Evolutionary conservation across 2,888 invertebrate species (phyloP).

Genomic region (Oscheius sp.): DNA sequence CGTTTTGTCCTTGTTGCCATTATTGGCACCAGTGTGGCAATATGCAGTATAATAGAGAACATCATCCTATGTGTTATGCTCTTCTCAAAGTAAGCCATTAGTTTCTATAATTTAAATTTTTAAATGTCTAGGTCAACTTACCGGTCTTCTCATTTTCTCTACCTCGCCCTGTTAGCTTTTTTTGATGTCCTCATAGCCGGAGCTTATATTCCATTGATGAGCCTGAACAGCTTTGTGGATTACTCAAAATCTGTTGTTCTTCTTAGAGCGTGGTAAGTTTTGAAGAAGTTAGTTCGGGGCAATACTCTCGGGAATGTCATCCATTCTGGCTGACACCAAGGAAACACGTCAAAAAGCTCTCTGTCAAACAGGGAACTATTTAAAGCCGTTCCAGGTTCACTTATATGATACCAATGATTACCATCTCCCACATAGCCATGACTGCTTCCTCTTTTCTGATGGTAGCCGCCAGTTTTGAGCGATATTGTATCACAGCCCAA

Average conservation of each 20-base stretch:
- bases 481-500: conserved; percentile 61
- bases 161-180: conserved; percentile 65
- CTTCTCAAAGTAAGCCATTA: conserved; percentile 5
- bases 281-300: conserved; percentile 37
- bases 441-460: conserved; percentile 70
- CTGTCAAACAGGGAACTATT: neutral
- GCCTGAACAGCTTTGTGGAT: conserved; percentile 58
- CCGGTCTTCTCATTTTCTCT: conserved; percentile 65
- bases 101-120: neutral
- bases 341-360: conserved; percentile 9
- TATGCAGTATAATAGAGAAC: conserved; percentile 64
- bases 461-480: conserved; percentile 67
- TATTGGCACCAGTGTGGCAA: conserved; percentile 63
- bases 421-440: conserved; percentile 70
- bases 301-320: conserved; percentile 4
- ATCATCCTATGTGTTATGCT: conserved; percentile 26
- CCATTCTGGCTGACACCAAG: conserved; percentile 17
- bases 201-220: conserved; percentile 68
- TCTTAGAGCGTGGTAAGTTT: conserved; percentile 62
- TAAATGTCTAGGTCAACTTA: conserved; percentile 57
- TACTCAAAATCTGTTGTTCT: conserved; percentile 53
- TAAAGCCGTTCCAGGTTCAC: conserved; percentile 54
- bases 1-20: conserved; percentile 65
- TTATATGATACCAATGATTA: conserved; percentile 71
- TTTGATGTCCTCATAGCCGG: conserved; percentile 65